Percentiles rank a stretch among this genome's conserved stretches.
phyloP scores from a whole-genome alignment of 2,888 invertebrate genomes.

The Spodoptera littoralis region DNA sequence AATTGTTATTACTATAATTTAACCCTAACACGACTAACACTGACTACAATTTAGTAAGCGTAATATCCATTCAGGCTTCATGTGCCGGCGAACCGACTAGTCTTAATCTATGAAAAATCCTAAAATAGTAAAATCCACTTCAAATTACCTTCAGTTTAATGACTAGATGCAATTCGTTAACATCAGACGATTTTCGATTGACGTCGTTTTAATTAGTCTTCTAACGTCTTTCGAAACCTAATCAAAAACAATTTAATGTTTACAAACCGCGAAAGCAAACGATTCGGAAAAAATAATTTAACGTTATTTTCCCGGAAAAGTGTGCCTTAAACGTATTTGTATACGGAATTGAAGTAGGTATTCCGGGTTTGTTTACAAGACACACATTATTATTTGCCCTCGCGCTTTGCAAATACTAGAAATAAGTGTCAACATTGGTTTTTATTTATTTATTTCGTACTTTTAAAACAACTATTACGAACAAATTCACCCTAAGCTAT shows the following conservation, averaged over 20 bases:
- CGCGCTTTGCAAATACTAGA: slow-evolving; percentile 34
- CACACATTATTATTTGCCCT: slow-evolving; percentile 31
- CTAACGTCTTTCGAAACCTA: slow-evolving; percentile 24
- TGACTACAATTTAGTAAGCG: slow-evolving; percentile 79
- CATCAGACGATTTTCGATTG: slow-evolving; percentile 67
- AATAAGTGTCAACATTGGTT: slow-evolving; percentile 35
- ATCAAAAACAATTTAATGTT: slow-evolving; percentile 20
- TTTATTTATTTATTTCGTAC: slow-evolving; percentile 38
- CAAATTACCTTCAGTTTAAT: slow-evolving; percentile 51
- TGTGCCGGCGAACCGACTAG: slow-evolving; percentile 59
- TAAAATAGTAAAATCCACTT: slow-evolving; percentile 43
- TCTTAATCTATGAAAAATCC: slow-evolving; percentile 56
- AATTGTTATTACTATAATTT: slow-evolving; percentile 34
- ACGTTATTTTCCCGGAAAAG: slow-evolving; percentile 16
- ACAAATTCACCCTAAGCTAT: slow-evolving; percentile 61
- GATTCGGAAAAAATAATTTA: slow-evolving; percentile 6
- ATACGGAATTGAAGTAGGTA: slow-evolving; percentile 33
- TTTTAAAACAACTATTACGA: slow-evolving; percentile 33
- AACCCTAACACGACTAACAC: slow-evolving; percentile 52
- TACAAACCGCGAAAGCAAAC: slow-evolving; percentile 22
- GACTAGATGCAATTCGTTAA: slow-evolving; percentile 73
- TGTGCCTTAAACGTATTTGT: slow-evolving; percentile 31
- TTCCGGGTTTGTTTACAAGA: slow-evolving; percentile 19
- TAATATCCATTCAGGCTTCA: slow-evolving; percentile 80
- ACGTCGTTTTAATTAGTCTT: slow-evolving; percentile 58